phyloP scores from a whole-genome alignment of 1,140 invertebrate species.

The Aphaenogaster rudis region DNA sequence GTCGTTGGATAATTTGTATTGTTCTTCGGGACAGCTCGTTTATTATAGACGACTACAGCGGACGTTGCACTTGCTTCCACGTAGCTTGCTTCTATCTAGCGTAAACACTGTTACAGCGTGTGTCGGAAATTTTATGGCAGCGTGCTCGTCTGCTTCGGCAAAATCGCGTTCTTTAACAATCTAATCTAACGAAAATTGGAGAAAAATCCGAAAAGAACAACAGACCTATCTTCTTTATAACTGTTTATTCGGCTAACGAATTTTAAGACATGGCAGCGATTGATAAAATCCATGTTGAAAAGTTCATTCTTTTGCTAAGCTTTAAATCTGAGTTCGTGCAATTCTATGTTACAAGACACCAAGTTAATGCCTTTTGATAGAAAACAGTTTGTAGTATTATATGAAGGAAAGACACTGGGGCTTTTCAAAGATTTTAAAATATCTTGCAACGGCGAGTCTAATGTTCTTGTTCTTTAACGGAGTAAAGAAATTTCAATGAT shows the following conservation, averaged over 20 bases:
- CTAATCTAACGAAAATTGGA: conserved; percentile 43
- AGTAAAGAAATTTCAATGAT: not conserved
- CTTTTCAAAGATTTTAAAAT: conserved; percentile 1
- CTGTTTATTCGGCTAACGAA: not conserved
- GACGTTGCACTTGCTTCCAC: conserved; percentile 34
- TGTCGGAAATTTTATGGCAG: conserved; percentile 34
- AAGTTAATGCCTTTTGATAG: not conserved
- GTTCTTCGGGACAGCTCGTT: conserved; percentile 57
- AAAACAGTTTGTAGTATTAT: not conserved
- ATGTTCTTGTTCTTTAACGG: not conserved
- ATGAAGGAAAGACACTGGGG: not conserved
- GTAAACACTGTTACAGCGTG: conserved; percentile 17
- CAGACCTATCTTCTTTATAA: not conserved
- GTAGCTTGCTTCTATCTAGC: not conserved
- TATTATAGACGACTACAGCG: conserved; percentile 49
- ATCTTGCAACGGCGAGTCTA: not conserved
- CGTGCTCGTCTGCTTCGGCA: not conserved
- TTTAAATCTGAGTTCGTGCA: conserved; percentile 18
- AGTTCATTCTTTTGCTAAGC: conserved; percentile 3
- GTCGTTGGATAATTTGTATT: conserved; percentile 62
- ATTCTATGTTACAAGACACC: not conserved
- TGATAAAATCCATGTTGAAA: not conserved
- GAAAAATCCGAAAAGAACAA: conserved; percentile 6
- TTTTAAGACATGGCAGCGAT: not conserved
- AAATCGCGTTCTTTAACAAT: not conserved